Evolutionary conservation across 2,113 vertebrate genomes (phyloP).

Genomic region (Dicentrarchus labrax): DNA sequence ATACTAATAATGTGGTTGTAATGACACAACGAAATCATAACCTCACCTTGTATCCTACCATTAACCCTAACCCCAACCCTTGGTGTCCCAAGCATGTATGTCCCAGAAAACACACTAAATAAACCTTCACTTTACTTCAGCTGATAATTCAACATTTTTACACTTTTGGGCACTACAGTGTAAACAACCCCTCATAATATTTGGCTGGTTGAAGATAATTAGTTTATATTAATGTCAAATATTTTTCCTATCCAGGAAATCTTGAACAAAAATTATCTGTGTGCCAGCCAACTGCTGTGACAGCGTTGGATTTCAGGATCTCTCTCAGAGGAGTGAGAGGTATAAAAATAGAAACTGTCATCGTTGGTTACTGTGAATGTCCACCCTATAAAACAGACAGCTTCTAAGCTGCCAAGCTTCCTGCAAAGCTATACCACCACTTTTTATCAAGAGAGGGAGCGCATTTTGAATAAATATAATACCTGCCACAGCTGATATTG

Average conservation of each 20-base stretch:
- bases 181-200: conserved; percentile 8
- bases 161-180: neutral
- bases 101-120: neutral
- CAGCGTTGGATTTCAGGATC: conserved; percentile 61
- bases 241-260: conserved; percentile 5
- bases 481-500: conserved; percentile 56
- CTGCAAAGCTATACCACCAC: conserved; percentile 51
- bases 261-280: conserved; percentile 23
- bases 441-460: conserved; percentile 33
- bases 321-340: conserved; percentile 58
- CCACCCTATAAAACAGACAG: conserved; percentile 66
- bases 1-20: too few relatives aligned
- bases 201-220: conserved; percentile 3
- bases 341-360: conserved; percentile 78
- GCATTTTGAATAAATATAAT: conserved; percentile 67
- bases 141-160: neutral
- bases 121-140: neutral
- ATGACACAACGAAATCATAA: neutral
- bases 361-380: conserved; percentile 67
- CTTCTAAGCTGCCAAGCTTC: conserved; percentile 63
- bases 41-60: neutral
- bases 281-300: conserved; percentile 48
- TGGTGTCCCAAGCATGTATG: too few relatives aligned
- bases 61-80: neutral
- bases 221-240: neutral